Evolutionary conservation across 2,888 invertebrate genomes (phyloP), one percentile per base, ranked within the genome.

Genomic region (Hemithea aestivaria): DNA sequence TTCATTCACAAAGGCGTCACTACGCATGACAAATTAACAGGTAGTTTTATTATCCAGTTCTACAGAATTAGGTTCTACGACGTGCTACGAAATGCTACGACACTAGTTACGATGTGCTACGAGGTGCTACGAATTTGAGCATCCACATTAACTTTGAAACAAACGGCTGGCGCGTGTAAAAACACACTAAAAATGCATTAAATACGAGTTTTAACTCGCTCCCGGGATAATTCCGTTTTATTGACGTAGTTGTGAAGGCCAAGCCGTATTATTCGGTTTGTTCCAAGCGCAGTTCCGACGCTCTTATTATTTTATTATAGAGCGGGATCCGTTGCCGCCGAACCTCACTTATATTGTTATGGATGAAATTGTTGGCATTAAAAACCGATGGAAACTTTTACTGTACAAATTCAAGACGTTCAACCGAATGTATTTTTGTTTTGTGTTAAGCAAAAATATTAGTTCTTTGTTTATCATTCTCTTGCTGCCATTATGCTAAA

Each of bases 151-250:
- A 30, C 30, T 41, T 41, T 21, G 36, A 20, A 26, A 12, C 23
- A 40, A 40, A 40, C 27, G 21, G 27, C 25, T 20, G 20, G 43
- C 37, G 22, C 34, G 42, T 45, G 45, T 38, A 37, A 45, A 46
- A 38, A 23, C 47, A 40, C 44, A 54, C 48, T 54, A 54, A 62
- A 60, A 58, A 57, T 62, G 59, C 58, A 62, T 59, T 53, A 54
- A 47, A 49, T 48, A 42, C 42, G 38, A 39, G 47, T 51, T 53
- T 54, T 44, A 52, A 48, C 45, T 43, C 39, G 32, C 36, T 10
- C 35, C 30, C 33, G 36, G 49, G 43, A 55, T 58, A 52, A 57
- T 53, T 58, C 40, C 38, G 53, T 58, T 56, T 52, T 47, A 52
- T 40, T 40, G 42, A 38, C 38, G 51, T 38, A 37, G 35, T 41